phyloP scores from a whole-genome alignment of 2,888 invertebrate genomes.

The Lutraria lutraria region DNA sequence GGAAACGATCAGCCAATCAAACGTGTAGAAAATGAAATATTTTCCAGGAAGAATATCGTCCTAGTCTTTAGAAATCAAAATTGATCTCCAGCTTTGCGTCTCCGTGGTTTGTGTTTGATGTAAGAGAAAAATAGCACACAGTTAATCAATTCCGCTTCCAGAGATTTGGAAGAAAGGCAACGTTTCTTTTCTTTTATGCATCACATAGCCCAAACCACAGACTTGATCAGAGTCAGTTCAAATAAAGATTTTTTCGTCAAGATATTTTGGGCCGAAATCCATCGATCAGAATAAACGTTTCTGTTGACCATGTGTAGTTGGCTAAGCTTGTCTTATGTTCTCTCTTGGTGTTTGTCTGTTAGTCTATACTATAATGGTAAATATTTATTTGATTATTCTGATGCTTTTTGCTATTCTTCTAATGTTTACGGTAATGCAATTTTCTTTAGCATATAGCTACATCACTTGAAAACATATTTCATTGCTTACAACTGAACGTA shows the following conservation, averaged over 20 bases:
- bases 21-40: background rate
- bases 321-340: too few relatives aligned
- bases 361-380: too few relatives aligned
- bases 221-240: background rate
- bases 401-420: too few relatives aligned
- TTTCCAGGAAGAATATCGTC: background rate
- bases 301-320: background rate
- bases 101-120: background rate
- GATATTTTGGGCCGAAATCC: background rate
- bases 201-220: slow-evolving; percentile 17
- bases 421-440: too few relatives aligned
- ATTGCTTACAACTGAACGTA: too few relatives aligned
- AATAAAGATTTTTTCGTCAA: slow-evolving; percentile 8
- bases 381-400: too few relatives aligned
- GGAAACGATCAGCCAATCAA: background rate
- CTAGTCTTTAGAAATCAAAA: slow-evolving; percentile 15
- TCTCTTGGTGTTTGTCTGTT: too few relatives aligned
- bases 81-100: slow-evolving; percentile 4
- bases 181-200: slow-evolving; percentile 16
- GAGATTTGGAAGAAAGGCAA: background rate
- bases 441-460: too few relatives aligned
- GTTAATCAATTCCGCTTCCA: slow-evolving; percentile 19
- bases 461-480: too few relatives aligned
- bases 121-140: slow-evolving; percentile 28
- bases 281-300: background rate